Percentiles rank a stretch among this genome's conserved stretches.
Evolutionary conservation across 2,797 vertebrate genomes (phyloP).

Genomic region (Sebastes minor): DNA sequence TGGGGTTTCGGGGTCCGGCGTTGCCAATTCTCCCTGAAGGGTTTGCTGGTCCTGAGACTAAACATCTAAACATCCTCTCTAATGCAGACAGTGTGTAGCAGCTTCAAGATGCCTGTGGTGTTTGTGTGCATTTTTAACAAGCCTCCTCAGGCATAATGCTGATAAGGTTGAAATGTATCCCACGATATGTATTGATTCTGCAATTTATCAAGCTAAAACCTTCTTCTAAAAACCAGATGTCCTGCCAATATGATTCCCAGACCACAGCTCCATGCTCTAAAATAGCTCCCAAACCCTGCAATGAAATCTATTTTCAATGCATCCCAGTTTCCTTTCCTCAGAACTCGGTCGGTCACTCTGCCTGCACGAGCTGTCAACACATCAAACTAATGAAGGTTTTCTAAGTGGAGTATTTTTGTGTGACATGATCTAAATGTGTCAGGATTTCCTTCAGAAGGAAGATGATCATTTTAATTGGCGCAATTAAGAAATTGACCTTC

Average conservation of each 20-base stretch:
- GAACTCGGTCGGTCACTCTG: background rate
- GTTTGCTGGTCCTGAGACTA: constrained; percentile 48
- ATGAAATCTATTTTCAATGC: constrained; percentile 2
- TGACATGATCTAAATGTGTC: background rate
- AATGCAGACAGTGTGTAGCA: constrained; percentile 40
- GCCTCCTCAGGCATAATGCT: constrained; percentile 3
- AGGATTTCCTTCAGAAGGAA: background rate
- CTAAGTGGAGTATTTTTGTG: background rate
- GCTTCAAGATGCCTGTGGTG: constrained; percentile 35
- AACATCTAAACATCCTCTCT: constrained; percentile 75
- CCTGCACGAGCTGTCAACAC: constrained; percentile 30
- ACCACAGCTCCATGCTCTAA: background rate
- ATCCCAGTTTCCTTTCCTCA: constrained; percentile 2
- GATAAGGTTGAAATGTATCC: background rate
- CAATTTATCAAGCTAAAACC: background rate
- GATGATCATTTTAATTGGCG: background rate
- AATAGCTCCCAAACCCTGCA: background rate
- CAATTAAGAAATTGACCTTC: background rate
- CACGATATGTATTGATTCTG: constrained; percentile 7
- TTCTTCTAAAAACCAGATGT: constrained; percentile 6
- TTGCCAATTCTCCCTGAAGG: constrained; percentile 56
- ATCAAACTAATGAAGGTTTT: constrained; percentile 7
- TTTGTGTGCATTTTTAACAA: constrained; percentile 44
- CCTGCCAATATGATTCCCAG: background rate
- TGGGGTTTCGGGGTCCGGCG: constrained; percentile 36